These are phyloP conservation scores for Hipparchia semele DNA, from an alignment of 2,888 invertebrate genomes.

Conservation along the genomic window DNA sequence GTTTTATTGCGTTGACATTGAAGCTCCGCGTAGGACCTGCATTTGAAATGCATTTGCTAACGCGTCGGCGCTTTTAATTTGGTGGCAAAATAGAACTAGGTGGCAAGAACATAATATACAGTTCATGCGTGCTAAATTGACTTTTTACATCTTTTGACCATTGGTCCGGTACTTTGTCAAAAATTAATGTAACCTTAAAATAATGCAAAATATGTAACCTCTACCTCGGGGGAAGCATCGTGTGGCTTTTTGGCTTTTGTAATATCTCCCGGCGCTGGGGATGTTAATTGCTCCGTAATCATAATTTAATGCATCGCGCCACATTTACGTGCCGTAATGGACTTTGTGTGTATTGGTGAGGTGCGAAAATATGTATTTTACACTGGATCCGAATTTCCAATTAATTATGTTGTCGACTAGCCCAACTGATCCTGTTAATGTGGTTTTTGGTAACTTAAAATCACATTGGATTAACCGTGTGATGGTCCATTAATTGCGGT, in stretches of 20 bases:
- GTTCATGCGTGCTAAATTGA: not conserved
- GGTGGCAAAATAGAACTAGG: no score
- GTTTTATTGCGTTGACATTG: no score
- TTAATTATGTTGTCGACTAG: conserved; percentile 18
- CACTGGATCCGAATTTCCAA: not conserved
- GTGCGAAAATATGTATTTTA: conserved; percentile 12
- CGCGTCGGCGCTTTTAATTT: no score
- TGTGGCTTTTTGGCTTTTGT: not conserved
- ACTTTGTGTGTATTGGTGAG: conserved; percentile 16
- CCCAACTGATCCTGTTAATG: not conserved
- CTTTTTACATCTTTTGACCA: not conserved
- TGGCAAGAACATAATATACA: no score
- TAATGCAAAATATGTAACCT: not conserved
- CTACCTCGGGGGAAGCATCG: not conserved
- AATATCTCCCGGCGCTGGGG: conserved; percentile 24
- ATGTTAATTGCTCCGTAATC: conserved; percentile 43
- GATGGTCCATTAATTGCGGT: not conserved
- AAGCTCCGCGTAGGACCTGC: no score
- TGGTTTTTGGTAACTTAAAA: conserved; percentile 1
- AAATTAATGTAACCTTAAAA: not conserved
- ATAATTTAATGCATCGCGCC: conserved; percentile 41
- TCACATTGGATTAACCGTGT: conserved; percentile 13
- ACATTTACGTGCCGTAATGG: conserved; percentile 17
- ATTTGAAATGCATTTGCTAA: no score
- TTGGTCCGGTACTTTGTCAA: not conserved